Evolutionary conservation across 2,113 vertebrate genomes (phyloP), one percentile per base, ranked within the genome.

Genomic region (Opisthocomus hoazin): DNA sequence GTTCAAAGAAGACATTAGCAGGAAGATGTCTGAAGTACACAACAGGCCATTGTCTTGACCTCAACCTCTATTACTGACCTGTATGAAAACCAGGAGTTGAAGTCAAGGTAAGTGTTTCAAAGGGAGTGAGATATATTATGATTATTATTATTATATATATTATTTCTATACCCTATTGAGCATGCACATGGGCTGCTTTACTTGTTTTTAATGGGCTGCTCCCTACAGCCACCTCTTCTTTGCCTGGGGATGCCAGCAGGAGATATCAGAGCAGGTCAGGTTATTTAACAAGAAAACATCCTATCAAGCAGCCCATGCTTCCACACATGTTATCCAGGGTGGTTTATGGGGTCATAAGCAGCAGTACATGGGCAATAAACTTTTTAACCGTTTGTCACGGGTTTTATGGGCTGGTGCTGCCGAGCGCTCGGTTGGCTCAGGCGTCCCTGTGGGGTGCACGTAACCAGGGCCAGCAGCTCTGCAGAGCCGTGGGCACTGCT

Each of bases 171-270:
- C 23, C 60, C 61, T 48, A 27, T 5, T 27, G 18, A 43, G 11
- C 23, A 79, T 3, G 12, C 41, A 50, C 30, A 17, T 1, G 4
- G 43, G 8, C 15, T 53, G 16, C 27, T 87, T 70, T 7, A 34
- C 30, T 60, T 30, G 10, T 36, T 60, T 68, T 68, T 15, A 48
- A 34, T 9, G 50, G 11, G 2, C 15, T 56, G 6, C 58, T 81
- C 29, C 29, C 37, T 14, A n/a, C 39, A 60, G 12, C 24, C 12
- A 30, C 66, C 36, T 7, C 3, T 43, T 39, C 51, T 65, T 12
- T 64, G 4, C 41, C 53, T 0, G 0, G 27, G 1, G 1, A 46
- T 56, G 56, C 27, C 79, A 65, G 41, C n/a, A 56, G 30, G 74
- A 82, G 39, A 60, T 87, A 78, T 51, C 85, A 78, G 66, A 85